Percentiles rank a stretch among this genome's conserved stretches.
Conservation (phyloP, 1,140 invertebrate species). For the Rhysida immarginata region DNA sequence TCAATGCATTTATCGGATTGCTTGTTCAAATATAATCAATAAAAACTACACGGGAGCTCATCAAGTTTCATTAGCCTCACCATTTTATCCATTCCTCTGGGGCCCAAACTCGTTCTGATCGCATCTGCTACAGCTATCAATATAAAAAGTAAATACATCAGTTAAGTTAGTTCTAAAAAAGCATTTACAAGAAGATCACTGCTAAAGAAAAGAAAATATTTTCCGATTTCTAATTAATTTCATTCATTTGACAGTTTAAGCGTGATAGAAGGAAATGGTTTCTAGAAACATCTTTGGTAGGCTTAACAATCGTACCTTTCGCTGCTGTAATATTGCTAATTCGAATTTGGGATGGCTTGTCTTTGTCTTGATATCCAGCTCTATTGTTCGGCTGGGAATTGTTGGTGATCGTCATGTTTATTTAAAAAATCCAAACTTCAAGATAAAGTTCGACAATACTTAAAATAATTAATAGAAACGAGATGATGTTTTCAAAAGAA, state of each 20-base stretch:
- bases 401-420: background rate
- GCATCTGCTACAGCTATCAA: slow-evolving; percentile 90
- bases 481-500: too few relatives aligned
- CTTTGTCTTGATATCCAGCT: slow-evolving; percentile 44
- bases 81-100: slow-evolving; percentile 99
- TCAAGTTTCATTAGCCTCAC: too few relatives aligned
- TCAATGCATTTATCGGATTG: slow-evolving; percentile 3
- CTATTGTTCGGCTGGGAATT: slow-evolving; percentile 1
- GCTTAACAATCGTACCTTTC: slow-evolving; percentile 53
- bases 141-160: background rate
- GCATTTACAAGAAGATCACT: background rate
- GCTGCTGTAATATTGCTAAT: slow-evolving; percentile 92
- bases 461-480: too few relatives aligned
- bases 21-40: slow-evolving; percentile 4
- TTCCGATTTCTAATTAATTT: background rate
- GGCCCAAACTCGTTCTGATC: slow-evolving; percentile 93
- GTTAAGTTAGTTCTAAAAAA: background rate
- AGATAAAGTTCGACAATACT: too few relatives aligned
- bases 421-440: too few relatives aligned
- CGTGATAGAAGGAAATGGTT: background rate
- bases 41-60: slow-evolving; percentile 16
- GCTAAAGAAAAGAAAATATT: background rate
- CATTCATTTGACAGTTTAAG: background rate
- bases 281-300: background rate
- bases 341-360: slow-evolving; percentile 85